Conservation (phyloP, 2,888 invertebrate species). For the Cartodere bifasciata region DNA sequence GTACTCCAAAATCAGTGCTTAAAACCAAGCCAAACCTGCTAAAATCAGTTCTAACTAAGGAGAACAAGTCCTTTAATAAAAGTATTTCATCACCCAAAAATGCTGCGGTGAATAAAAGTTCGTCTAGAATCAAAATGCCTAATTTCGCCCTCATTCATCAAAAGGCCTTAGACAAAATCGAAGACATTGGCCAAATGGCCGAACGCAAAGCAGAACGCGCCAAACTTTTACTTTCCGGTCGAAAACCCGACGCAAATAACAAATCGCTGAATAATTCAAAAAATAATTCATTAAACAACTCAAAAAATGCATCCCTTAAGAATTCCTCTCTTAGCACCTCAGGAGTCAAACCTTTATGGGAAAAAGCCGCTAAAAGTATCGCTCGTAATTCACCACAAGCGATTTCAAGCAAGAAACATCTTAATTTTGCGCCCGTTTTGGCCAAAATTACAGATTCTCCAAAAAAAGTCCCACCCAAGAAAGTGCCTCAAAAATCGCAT, state of each 20-base stretch:
- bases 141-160: conserved; percentile 58
- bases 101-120: no score
- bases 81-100: not conserved
- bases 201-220: conserved; percentile 37
- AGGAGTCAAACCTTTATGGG: no score
- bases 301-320: not conserved
- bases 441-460: conserved; percentile 1
- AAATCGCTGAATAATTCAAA: conserved; percentile 2
- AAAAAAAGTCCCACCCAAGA: conserved; percentile 7
- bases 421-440: not conserved
- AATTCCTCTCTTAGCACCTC: no score
- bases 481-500: conserved; percentile 6
- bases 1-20: conserved; percentile 5
- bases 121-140: conserved; percentile 42
- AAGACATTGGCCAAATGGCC: conserved; percentile 51
- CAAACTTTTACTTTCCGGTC: conserved; percentile 28
- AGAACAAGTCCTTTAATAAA: not conserved
- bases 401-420: not conserved
- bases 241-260: conserved; percentile 17
- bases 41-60: conserved; percentile 4
- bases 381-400: no score
- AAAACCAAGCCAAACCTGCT: not conserved
- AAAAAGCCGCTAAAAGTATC: no score
- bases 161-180: conserved; percentile 52
- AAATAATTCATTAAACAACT: not conserved